Evolutionary conservation across 2,113 vertebrate species (phyloP), one percentile per base, ranked within the genome.

Genomic region (Sus scrofa): DNA sequence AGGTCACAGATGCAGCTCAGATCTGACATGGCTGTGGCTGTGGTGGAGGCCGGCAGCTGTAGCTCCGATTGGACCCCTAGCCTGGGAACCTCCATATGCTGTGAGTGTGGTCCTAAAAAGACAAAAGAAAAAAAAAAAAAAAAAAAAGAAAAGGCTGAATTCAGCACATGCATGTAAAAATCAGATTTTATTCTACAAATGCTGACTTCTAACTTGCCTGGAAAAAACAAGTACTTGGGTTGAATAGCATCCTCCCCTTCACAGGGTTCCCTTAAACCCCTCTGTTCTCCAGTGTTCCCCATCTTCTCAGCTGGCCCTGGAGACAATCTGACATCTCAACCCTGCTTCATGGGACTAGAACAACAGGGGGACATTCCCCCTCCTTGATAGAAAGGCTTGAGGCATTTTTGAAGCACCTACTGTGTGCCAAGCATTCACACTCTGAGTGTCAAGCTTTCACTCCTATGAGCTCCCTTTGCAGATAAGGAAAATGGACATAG

Each of bases 361-460:
- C 6, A 22, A 37, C 2, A 13, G 32, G 18, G 7, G 4, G 0
- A 9, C 2, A 0, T 11, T 0, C 20, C 50, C 26, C 3, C 2
- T 67, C 20, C 19, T 74, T 16, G 0, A n/a, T 44, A 50, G 60
- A 37, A 44, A 63, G 56, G 79, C 85, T 24, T 0, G 22, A 44
- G 68, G 37, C 50, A 34, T 30, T 37, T 32, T 19, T 16, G 24
- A 52, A 73, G 63, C 71, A 12, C 54, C 70, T 60, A 9, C 63
- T 63, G 65, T 39, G 22, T 63, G 84, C 70, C 27, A 1, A 10
- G 26, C 32, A 13, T 79, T 32, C 34, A 13, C 30, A 12, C 54
- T 15, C 22, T 12, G n/a, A 16, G 44, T 44, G 44, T 8, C 44
- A 44, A 44, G 58, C 58, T 52, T 75, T 67, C 50, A 32, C 20